phyloP scores from a whole-genome alignment of 2,113 vertebrate species.

The Epinephelus fuscoguttatus region DNA sequence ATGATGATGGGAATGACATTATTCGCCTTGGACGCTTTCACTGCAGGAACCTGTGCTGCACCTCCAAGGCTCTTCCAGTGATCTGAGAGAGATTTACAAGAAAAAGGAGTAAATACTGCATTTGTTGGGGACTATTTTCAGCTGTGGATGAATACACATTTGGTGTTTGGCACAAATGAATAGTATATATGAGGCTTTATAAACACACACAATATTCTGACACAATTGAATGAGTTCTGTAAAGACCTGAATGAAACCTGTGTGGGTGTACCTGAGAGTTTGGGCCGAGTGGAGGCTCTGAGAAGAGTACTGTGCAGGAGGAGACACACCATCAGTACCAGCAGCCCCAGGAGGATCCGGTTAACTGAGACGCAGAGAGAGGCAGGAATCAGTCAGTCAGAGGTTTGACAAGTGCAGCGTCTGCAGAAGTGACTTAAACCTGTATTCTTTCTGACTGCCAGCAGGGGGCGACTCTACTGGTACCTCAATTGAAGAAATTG shows the following conservation, averaged over 20 bases:
- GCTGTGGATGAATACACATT: neutral
- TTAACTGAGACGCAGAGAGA: constrained; percentile 82
- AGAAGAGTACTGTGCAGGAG: constrained; percentile 91
- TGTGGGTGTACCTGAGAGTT: constrained; percentile 78
- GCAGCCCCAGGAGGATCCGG: constrained; percentile 88
- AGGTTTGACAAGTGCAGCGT: no score
- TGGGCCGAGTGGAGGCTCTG: constrained; percentile 72
- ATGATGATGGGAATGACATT: constrained; percentile 91
- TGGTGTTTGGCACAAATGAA: neutral
- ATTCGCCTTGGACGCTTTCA: constrained; percentile 51
- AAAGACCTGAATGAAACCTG: neutral
- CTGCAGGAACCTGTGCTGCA: neutral
- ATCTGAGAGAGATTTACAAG: constrained; percentile 34
- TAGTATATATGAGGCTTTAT: neutral
- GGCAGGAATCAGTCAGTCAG: neutral
- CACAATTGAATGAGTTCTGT: neutral
- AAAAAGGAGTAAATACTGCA: neutral
- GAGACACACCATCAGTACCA: constrained; percentile 88
- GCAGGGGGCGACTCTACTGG: no score
- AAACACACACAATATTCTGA: neutral
- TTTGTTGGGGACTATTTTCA: neutral
- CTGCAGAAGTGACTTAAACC: no score
- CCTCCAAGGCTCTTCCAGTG: constrained; percentile 19
- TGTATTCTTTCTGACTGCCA: no score
- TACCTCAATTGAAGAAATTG: no score